Percentiles rank a stretch among this genome's conserved stretches.
These are phyloP conservation scores for Toxotes chatareus DNA, from an alignment of 2,113 vertebrate species.

Conservation along the genomic window DNA sequence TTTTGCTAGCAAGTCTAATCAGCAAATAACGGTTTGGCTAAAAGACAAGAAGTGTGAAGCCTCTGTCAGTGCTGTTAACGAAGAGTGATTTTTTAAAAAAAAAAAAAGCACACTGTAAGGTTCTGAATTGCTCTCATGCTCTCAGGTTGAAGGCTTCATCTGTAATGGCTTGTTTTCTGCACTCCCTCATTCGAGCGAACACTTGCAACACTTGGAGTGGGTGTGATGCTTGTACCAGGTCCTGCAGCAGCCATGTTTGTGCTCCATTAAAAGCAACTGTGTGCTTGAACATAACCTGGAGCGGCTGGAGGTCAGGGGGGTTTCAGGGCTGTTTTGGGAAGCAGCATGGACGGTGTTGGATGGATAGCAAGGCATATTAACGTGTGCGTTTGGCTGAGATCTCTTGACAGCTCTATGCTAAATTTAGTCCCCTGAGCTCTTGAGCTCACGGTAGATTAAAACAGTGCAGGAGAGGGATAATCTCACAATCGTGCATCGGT, in stretches of 20 bases:
- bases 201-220: conserved; percentile 30
- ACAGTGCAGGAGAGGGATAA: conserved; percentile 59
- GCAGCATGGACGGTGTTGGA: background rate
- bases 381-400: conserved; percentile 49
- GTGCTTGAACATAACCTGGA: background rate
- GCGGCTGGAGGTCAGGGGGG: background rate
- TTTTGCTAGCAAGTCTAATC: background rate
- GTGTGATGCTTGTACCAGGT: conserved; percentile 19
- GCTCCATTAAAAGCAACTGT: conserved; percentile 1
- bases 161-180: conserved; percentile 28
- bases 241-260: background rate
- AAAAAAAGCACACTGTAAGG: background rate
- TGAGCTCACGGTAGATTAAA: conserved; percentile 65
- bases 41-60: background rate
- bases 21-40: background rate
- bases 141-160: conserved; percentile 5
- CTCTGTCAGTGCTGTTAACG: background rate
- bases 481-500: conserved; percentile 50
- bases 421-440: conserved; percentile 63
- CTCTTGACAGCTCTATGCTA: conserved; percentile 64
- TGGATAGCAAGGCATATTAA: conserved; percentile 15
- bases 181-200: conserved; percentile 27
- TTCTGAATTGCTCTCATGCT: conserved; percentile 12
- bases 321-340: conserved; percentile 8
- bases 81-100: background rate